Base-by-base conservation (phyloP, 2,888 invertebrate species). In the Rugalucina vietnamica region DNA sequence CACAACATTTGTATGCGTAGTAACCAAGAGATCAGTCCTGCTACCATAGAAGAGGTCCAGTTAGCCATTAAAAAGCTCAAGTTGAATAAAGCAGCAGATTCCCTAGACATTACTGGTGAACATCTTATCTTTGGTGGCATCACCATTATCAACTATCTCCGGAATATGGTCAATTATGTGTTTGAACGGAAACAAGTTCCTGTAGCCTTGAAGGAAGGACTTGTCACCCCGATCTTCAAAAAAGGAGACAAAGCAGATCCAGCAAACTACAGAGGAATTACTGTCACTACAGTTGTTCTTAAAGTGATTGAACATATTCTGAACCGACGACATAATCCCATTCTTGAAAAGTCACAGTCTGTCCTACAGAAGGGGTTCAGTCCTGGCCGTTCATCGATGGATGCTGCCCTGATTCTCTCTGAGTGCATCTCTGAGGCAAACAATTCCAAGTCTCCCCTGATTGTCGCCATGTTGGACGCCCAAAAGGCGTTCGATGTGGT, bases 401-500 rank as follows among this genome's bases (percentile, higher is more conserved):
- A 29, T 65, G 65, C 65, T 27, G 65, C 65, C 3, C 29, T 65
- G 32, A 32, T 65, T n/a, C 29, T 65, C 12, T 32, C 34, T 3
- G 65, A 65, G 34, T 29, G 32, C 29, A 65, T 65, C 24, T 32
- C 32, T 34, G 65, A 65, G 21, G 34, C 65, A 14, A 29, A 65
- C 29, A 34, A 65, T 29, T 21, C 14, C 29, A 10, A 21, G 8
- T 27, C 24, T 27, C 65, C 65, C 5, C 65, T 65, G 29, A 34
- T 34, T 27, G 12, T 65, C n/a, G 65, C 65, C 65, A 65, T 5
- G 12, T 24, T 72, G 5, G 72, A 72, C n/a, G 72, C 72, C 10
- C 37, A 72, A 37, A 72, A 72, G 34, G 72, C 72, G 3, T 72
- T 72, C 29, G 72, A 72, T n/a, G 72, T 39, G 24, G 72, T 72